Evolutionary conservation across 2,797 vertebrate genomes (phyloP), one percentile per base, ranked within the genome.

Genomic region (Scolopax rusticola): DNA sequence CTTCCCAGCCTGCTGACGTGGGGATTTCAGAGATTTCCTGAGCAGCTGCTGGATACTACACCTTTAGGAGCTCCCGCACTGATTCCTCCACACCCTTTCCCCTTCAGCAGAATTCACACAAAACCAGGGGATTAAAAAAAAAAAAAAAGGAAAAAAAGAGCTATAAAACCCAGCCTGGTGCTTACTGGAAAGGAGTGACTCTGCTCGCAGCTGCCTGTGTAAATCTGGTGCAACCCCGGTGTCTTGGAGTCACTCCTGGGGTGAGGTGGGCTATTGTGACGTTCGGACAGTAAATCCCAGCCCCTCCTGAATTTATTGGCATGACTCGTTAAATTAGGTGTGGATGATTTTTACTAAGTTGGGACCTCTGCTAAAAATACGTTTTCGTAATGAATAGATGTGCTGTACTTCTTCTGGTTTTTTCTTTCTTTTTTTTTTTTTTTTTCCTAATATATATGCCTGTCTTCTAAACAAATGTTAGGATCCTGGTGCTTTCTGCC

Each of bases 11-110:
- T 0, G 0, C 41, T 94, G 95, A 92, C 45, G 48, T 76, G 87
- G 74, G 81, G 33, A 68, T 84, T 83, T 80, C 77, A 92, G 91
- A 93, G 74, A 86, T 94, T 97, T 97, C 92, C 96, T 97, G 90
- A 96, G 91, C 95, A 96, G 96, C 94, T 97, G 95, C 76, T 84
- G 93, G 77, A 60, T 57, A 57, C 51, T 83, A 21, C 91, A 95
- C 91, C 91, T 97, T 96, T 94, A 71, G 90, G 65, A 91, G 68
- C 70, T 94, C 50, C 64, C 36, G 17, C 21, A 19, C 61, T 60
- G 68, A 75, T 43, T 71, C 61, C 69, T 91, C 94, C 93, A 96
- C 96, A 56, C 93, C 91, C 93, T 96, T 97, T 96, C 28, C 88
- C 93, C 79, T 94, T 96, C 50, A 93, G 79, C 90, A 91, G 80